phyloP scores from a whole-genome alignment of 1,140 invertebrate genomes.

The Globodera ellingtonae region DNA sequence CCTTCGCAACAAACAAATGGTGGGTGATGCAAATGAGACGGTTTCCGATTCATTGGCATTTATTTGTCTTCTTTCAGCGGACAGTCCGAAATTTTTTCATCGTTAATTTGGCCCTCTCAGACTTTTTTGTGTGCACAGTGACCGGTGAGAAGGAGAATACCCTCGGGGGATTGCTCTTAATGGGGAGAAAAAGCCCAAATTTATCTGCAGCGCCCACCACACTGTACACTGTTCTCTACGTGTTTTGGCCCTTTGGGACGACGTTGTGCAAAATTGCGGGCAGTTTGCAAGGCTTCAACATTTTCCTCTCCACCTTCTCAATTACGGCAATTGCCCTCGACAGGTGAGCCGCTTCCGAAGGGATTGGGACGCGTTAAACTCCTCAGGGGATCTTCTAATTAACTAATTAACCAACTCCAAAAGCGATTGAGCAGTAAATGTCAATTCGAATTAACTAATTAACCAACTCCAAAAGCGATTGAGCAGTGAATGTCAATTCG shows the following conservation, averaged over 20 bases:
- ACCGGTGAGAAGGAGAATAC: slow-evolving; percentile 32
- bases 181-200: no score
- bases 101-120: slow-evolving; percentile 61
- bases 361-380: no score
- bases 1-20: slow-evolving; percentile 58
- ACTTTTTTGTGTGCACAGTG: slow-evolving; percentile 64
- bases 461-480: not conserved
- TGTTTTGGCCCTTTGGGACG: slow-evolving; percentile 65
- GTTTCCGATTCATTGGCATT: no score
- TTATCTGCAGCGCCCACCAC: slow-evolving; percentile 56
- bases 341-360: slow-evolving; percentile 48
- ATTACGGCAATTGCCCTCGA: slow-evolving; percentile 67
- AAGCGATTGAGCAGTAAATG: not conserved
- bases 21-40: slow-evolving; percentile 23
- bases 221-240: slow-evolving; percentile 61
- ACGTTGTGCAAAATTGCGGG: slow-evolving; percentile 63
- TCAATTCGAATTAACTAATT: not conserved
- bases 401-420: not conserved
- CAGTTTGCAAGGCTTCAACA: slow-evolving; percentile 63
- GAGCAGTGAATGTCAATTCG: not conserved
- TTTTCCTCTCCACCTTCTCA: slow-evolving; percentile 67
- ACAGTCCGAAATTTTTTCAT: slow-evolving; percentile 64
- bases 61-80: not conserved
- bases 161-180: not conserved
- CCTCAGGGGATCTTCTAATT: not conserved